Evolutionary conservation across 2,113 vertebrate species (phyloP).

Genomic region (Propithecus coquereli): DNA sequence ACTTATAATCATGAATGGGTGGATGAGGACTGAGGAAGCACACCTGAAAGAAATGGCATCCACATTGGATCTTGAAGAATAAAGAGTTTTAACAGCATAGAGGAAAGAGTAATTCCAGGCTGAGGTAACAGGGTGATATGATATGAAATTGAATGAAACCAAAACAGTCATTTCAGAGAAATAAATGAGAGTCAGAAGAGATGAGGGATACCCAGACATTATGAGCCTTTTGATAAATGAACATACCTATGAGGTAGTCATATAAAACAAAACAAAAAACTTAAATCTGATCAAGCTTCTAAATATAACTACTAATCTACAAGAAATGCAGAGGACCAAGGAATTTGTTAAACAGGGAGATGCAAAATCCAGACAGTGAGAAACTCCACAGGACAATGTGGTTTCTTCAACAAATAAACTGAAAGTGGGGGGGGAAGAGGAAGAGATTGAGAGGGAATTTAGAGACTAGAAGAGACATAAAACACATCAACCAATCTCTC

Average conservation of each 20-base stretch:
- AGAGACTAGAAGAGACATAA: neutral
- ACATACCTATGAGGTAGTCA: neutral
- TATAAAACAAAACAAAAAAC: neutral
- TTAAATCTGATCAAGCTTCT: neutral
- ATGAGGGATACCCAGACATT: neutral
- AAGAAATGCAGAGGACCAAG: neutral
- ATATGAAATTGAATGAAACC: neutral
- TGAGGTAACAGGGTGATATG: neutral
- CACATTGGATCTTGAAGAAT: neutral
- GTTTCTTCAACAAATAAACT: conserved; percentile 9
- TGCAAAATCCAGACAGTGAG: neutral
- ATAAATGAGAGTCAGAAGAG: neutral
- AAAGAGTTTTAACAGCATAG: neutral
- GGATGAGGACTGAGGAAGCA: neutral
- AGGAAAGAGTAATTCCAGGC: neutral
- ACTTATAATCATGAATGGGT: neutral
- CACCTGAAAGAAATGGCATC: neutral
- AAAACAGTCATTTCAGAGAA: neutral
- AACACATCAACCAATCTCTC: neutral
- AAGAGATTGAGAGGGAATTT: neutral
- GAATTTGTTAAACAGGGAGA: neutral
- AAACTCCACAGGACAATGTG: neutral
- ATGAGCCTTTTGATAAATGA: neutral
- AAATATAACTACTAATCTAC: neutral
- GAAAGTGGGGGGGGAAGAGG: neutral